phyloP scores from a whole-genome alignment of 1,140 invertebrate species.

The Brachionus calyciflorus region DNA sequence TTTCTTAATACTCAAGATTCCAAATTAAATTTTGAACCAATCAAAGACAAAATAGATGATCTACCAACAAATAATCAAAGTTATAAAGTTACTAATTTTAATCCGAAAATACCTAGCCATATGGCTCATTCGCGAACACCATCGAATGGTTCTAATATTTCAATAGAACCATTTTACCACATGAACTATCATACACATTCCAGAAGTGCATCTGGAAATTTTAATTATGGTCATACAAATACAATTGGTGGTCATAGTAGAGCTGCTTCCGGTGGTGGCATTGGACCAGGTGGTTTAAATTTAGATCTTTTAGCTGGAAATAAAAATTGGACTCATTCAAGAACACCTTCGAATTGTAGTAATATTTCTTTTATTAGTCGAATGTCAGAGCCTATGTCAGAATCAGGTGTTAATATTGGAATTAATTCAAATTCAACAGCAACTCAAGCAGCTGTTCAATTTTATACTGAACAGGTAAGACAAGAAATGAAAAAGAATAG shows the following conservation, averaged over 20 bases:
- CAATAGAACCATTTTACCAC: conserved; percentile 24
- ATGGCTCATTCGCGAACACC: conserved; percentile 37
- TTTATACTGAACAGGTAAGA: conserved; percentile 40
- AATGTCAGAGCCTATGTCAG: conserved; percentile 29
- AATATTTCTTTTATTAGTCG: conserved; percentile 40
- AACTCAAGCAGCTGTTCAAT: conserved; percentile 9
- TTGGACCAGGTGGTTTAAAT: neutral
- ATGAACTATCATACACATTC: conserved; percentile 40
- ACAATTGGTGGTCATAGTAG: neutral
- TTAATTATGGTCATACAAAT: conserved; percentile 38
- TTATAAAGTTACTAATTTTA: too few relatives aligned
- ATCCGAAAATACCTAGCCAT: conserved; percentile 17
- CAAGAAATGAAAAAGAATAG: conserved; percentile 43
- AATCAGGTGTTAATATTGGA: neutral
- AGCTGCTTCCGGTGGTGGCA: conserved; percentile 15
- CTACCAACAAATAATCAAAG: neutral
- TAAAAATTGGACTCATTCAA: conserved; percentile 41
- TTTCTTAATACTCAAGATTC: too few relatives aligned
- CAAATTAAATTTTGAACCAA: neutral
- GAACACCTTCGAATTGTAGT: conserved; percentile 45
- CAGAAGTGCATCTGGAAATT: conserved; percentile 22
- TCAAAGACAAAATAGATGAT: neutral
- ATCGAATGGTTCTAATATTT: conserved; percentile 38
- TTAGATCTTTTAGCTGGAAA: conserved; percentile 18
- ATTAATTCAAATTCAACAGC: neutral